Conservation (phyloP, 2,797 vertebrate genomes). For the Rhinophrynus dorsalis region DNA sequence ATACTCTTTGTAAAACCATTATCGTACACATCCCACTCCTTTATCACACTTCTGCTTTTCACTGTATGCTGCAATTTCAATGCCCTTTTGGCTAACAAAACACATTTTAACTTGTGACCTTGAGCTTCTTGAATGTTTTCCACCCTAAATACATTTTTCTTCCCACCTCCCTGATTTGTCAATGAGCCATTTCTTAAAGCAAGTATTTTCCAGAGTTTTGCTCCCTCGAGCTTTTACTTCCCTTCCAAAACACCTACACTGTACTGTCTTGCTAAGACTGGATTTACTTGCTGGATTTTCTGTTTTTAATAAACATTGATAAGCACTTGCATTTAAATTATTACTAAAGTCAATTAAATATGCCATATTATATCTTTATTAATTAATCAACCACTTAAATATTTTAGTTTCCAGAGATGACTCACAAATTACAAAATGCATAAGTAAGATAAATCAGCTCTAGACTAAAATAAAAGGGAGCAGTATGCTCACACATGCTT, state of each 20-base stretch:
- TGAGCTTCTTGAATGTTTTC: constrained; percentile 17
- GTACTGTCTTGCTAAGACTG: constrained; percentile 16
- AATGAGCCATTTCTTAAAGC: constrained; percentile 27
- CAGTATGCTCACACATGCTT: constrained; percentile 14
- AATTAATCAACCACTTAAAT: not conserved
- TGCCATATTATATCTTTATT: too few species aligned
- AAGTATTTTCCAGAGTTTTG: constrained; percentile 19
- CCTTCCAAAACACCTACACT: constrained; percentile 49
- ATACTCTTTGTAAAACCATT: not conserved
- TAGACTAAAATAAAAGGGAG: not conserved
- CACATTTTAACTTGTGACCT: constrained; percentile 42
- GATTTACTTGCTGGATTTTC: not conserved
- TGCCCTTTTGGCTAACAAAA: constrained; percentile 36
- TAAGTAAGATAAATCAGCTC: not conserved
- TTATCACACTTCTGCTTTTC: constrained; percentile 11
- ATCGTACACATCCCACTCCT: constrained; percentile 26
- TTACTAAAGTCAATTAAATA: too few species aligned
- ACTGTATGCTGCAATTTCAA: constrained; percentile 12
- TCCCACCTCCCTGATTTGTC: constrained; percentile 44
- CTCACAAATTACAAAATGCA: not conserved
- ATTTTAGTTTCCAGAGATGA: not conserved
- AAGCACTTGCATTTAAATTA: too few species aligned
- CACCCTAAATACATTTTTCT: constrained; percentile 29
- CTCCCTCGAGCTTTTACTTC: constrained; percentile 38
- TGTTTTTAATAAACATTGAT: too few species aligned